Percentiles rank a stretch among this genome's conserved stretches.
phyloP scores from a whole-genome alignment of 2,797 vertebrate genomes.

The Emydoidea blandingii region DNA sequence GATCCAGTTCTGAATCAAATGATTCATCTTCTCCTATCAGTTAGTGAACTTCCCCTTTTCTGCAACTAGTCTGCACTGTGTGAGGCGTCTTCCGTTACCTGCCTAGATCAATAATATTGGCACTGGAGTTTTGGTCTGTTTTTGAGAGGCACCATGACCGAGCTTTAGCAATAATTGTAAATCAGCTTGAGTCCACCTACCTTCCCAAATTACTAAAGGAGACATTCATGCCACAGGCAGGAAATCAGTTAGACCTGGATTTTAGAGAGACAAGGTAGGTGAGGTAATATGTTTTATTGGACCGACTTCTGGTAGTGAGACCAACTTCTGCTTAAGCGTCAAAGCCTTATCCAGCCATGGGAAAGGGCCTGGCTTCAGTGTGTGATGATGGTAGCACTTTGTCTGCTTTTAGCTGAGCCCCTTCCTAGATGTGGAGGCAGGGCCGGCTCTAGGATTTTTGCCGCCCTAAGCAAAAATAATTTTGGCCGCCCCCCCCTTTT shows the following conservation, averaged over 20 bases:
- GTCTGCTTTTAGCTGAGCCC: neutral
- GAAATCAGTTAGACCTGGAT: neutral
- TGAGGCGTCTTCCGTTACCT: neutral
- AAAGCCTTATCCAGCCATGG: neutral
- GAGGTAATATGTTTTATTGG: neutral
- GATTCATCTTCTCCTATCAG: neutral
- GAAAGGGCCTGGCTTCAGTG: accelerated
- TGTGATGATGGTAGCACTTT: accelerated
- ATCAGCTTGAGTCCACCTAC: neutral
- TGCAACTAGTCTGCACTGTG: neutral
- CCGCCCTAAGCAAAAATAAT: no score
- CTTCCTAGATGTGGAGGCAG: accelerated
- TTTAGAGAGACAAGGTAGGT: neutral
- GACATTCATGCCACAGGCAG: accelerated
- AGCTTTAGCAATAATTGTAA: neutral
- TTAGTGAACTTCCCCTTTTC: neutral
- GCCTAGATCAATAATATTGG: neutral
- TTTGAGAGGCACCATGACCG: neutral
- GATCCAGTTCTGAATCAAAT: neutral
- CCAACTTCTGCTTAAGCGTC: neutral
- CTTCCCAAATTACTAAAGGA: neutral
- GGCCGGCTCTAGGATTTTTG: no score
- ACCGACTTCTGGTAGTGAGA: neutral
- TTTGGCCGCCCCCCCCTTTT: no score
- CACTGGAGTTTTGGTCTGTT: neutral